Percentiles rank a stretch among this genome's conserved stretches.
phyloP scores from a whole-genome alignment of 2,113 vertebrate species.

The Prochilodus magdalenae region DNA sequence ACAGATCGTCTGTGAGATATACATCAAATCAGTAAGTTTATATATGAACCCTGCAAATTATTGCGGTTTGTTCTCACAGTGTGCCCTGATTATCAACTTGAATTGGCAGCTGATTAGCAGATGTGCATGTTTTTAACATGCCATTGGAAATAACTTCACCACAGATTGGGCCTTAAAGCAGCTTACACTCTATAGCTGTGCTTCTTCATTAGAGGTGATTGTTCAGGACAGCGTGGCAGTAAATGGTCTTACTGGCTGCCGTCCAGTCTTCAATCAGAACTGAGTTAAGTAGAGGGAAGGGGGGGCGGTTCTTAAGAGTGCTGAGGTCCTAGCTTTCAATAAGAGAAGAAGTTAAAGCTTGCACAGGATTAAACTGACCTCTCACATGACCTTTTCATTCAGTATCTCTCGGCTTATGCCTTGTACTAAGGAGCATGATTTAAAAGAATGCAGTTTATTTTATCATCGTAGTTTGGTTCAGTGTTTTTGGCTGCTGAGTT shows the following conservation, averaged over 20 bases:
- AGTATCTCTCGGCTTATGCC: neutral
- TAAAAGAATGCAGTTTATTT: neutral
- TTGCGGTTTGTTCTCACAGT: neutral
- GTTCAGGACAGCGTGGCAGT: neutral
- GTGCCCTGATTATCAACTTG: neutral
- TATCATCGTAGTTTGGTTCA: neutral
- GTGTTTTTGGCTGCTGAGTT: neutral
- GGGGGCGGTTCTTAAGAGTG: neutral
- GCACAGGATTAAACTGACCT: neutral
- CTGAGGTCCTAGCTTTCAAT: neutral
- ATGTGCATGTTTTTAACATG: neutral
- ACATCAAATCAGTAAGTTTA: neutral
- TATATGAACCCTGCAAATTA: neutral
- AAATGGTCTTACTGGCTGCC: neutral
- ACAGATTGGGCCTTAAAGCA: neutral
- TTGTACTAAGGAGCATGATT: neutral
- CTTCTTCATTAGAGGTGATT: constrained; percentile 1
- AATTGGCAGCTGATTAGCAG: neutral
- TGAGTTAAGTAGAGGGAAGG: too few species aligned
- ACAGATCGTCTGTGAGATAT: neutral
- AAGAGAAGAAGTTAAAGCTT: neutral
- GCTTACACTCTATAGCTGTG: neutral
- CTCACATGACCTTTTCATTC: neutral
- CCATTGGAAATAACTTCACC: neutral
- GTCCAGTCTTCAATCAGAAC: neutral